Conservation (phyloP, 2,113 vertebrate genomes). For the Corapipo altera region DNA sequence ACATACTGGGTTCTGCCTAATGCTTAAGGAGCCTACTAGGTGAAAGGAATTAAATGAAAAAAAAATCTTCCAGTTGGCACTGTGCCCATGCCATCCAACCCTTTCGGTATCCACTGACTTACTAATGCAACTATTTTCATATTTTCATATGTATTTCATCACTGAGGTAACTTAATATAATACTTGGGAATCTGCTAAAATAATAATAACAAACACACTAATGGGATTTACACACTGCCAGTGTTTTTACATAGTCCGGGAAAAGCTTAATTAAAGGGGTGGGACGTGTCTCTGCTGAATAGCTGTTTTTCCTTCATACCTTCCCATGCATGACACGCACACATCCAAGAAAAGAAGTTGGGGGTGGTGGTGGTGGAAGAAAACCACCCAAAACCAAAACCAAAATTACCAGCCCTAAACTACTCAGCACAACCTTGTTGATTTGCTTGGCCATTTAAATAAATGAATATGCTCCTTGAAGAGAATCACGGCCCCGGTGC, state of each 20-base stretch:
- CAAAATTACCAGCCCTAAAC: conserved; percentile 2
- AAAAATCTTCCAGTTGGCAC: conserved; percentile 25
- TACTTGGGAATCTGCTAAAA: conserved; percentile 36
- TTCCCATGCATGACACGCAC: conserved; percentile 52
- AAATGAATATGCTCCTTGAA: neutral
- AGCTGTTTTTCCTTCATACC: conserved; percentile 51
- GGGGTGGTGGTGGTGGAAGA: neutral
- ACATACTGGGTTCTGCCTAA: conserved; percentile 34
- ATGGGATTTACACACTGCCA: conserved; percentile 39
- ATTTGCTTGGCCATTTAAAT: neutral
- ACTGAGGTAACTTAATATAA: conserved; percentile 4
- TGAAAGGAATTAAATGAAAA: conserved; percentile 58
- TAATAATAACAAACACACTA: neutral
- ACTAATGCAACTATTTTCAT: conserved; percentile 25
- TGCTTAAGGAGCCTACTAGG: conserved; percentile 31
- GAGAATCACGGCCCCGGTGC: neutral
- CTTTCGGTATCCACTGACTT: conserved; percentile 6
- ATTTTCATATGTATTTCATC: conserved; percentile 40
- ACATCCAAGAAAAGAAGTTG: conserved; percentile 24
- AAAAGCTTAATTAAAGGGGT: conserved; percentile 65
- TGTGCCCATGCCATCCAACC: neutral
- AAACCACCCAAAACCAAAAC: conserved; percentile 6
- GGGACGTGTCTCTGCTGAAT: conserved; percentile 23
- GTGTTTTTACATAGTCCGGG: conserved; percentile 38
- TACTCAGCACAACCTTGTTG: neutral